Base-by-base conservation (phyloP, 1,140 invertebrate species). In the Sogatella furcifera region DNA sequence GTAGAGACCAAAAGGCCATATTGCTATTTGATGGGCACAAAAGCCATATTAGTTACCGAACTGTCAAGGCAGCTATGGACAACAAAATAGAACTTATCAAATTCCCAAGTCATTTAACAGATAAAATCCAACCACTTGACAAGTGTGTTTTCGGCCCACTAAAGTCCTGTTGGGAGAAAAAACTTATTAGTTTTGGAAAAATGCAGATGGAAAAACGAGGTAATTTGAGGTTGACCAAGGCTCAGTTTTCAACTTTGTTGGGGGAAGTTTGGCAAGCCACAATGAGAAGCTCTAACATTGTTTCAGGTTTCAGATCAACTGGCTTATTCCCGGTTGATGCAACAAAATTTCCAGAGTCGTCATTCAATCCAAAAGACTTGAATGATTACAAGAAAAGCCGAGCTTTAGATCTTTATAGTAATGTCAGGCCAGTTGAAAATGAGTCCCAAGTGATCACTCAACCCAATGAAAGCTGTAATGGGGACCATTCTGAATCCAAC, bases 111-210 rank as follows among this genome's bases (percentile, higher is more conserved):
- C 31, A 43, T 44, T 38, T 57, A 38, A 43, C 21, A 38, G 41
- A 57, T 44, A 57, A 57, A 44, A 44, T 41, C 6, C 55, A 57
- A 41, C 59, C 59, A 24, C 31, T 60, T 5, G 59, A 59, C 17
- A 60, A 60, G 38, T 60, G 56, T 38, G 59, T 60, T 5, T 60
- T 60, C 38, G 31, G 4, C 3, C 53, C 59, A 28, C 28, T 60
- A 1, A 60, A 60, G 24, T 17, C 46, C 6, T 41, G 17, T 5
- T 60, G 34, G 34, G 34, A 38, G 34, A 38, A 38, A 10, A 61
- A 57, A 44, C 55, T 61, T 42, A 42, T 59, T 31, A 31, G 15
- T 59, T 44, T 38, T 59, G 60, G 55, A 28, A 61, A 61, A 57
- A 61, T 42, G 54, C 41, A 57, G 34, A 57, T 57, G 58, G 52